phyloP scores from a whole-genome alignment of 2,113 vertebrate species.

The Heptranchias perlo region DNA sequence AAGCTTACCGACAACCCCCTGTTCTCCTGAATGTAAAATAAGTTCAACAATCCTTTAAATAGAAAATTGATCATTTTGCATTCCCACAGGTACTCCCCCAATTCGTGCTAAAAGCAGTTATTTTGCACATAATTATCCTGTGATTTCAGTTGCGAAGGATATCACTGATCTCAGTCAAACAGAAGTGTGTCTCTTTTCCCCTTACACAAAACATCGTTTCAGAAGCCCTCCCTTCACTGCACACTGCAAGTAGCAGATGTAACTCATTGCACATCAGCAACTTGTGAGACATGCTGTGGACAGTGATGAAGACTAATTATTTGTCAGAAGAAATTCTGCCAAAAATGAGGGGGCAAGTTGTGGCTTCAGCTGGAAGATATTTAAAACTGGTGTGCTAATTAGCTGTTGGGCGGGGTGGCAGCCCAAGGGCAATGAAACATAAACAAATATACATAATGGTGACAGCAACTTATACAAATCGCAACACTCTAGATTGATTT shows the following conservation, averaged over 20 bases:
- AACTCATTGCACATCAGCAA: background rate
- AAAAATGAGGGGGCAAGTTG: background rate
- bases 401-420: background rate
- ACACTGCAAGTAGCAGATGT: background rate
- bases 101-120: background rate
- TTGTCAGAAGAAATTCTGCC: background rate
- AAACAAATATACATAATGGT: background rate
- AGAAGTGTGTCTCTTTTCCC: background rate
- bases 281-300: background rate
- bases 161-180: background rate
- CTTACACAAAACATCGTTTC: too few species aligned
- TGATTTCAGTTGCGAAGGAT: background rate
- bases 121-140: background rate
- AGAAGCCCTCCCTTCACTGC: too few species aligned
- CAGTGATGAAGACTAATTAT: background rate
- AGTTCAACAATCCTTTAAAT: conserved; percentile 7
- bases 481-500: background rate
- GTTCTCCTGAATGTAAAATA: background rate
- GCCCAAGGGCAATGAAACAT: background rate
- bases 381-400: background rate
- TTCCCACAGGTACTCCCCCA: background rate
- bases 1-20: background rate
- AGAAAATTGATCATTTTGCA: background rate
- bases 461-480: background rate
- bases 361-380: background rate